These are phyloP conservation scores for Calosoma granatense DNA, from an alignment of 1,140 invertebrate genomes.

Conservation along the genomic window DNA sequence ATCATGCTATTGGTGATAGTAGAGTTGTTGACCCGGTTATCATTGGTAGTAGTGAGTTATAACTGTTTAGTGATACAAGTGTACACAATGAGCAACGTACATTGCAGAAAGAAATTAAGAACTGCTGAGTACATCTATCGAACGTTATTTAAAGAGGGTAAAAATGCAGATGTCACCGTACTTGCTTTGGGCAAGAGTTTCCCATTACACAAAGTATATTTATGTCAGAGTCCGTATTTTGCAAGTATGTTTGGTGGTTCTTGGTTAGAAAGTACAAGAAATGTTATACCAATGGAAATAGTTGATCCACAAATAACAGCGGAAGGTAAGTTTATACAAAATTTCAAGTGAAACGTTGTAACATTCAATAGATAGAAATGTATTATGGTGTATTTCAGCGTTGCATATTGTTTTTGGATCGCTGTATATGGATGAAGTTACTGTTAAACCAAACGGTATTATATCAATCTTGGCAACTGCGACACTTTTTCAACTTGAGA, in stretches of 20 bases:
- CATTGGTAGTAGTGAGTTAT: too few species aligned
- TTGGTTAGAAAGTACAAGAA: constrained; percentile 64
- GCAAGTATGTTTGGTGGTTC: constrained; percentile 75
- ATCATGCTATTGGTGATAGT: too few species aligned
- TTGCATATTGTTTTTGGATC: constrained; percentile 65
- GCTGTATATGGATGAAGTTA: constrained; percentile 68
- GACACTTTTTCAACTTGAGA: constrained; percentile 64
- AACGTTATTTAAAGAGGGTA: constrained; percentile 64
- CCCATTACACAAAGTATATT: constrained; percentile 69
- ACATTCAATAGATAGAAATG: not conserved
- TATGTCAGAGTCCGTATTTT: constrained; percentile 74
- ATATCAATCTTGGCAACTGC: constrained; percentile 64
- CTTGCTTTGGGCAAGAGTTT: constrained; percentile 61
- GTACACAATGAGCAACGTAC: not conserved
- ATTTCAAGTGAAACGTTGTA: not conserved
- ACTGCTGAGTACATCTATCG: constrained; percentile 73
- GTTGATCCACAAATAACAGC: constrained; percentile 63
- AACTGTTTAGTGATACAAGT: too few species aligned
- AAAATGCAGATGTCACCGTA: constrained; percentile 67
- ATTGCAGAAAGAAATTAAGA: constrained; percentile 55
- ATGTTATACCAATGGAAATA: constrained; percentile 58
- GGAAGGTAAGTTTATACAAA: constrained; percentile 43
- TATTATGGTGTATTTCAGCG: constrained; percentile 38
- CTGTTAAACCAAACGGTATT: constrained; percentile 57
- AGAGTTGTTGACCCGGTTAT: too few species aligned